Conservation (phyloP, 1,140 invertebrate species). For the Atta colombica region DNA sequence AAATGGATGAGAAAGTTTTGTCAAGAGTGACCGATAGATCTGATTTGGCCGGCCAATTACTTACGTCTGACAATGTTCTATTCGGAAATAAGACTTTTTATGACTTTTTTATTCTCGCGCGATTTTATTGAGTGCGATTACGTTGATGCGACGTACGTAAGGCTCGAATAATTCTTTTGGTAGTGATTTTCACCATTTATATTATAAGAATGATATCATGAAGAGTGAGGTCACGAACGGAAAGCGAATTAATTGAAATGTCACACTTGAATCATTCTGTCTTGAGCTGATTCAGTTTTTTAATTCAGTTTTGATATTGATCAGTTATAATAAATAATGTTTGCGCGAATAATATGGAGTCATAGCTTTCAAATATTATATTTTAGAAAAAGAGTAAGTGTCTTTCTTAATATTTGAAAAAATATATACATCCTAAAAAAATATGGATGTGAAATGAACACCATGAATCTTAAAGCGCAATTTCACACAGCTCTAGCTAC, state of each 20-base stretch:
- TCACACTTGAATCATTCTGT: background rate
- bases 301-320: background rate
- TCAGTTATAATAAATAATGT: background rate
- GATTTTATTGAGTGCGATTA: background rate
- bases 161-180: background rate
- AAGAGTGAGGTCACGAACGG: background rate
- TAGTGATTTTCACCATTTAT: background rate
- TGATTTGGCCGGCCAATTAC: constrained; percentile 66
- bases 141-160: background rate
- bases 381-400: background rate
- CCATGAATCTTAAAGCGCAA: too few relatives aligned
- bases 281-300: background rate
- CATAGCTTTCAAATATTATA: background rate
- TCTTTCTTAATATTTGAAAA: background rate
- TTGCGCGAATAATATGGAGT: background rate
- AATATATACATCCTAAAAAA: background rate
- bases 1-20: constrained; percentile 3
- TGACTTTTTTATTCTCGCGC: background rate
- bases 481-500: too few relatives aligned
- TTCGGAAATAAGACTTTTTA: constrained; percentile 23
- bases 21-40: constrained; percentile 51
- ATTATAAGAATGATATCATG: background rate
- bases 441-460: too few relatives aligned
- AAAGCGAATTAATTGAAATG: background rate
- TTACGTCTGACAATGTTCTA: constrained; percentile 45